Evolutionary conservation across 2,888 invertebrate species (phyloP).

Genomic region (Slavum lentiscoides): DNA sequence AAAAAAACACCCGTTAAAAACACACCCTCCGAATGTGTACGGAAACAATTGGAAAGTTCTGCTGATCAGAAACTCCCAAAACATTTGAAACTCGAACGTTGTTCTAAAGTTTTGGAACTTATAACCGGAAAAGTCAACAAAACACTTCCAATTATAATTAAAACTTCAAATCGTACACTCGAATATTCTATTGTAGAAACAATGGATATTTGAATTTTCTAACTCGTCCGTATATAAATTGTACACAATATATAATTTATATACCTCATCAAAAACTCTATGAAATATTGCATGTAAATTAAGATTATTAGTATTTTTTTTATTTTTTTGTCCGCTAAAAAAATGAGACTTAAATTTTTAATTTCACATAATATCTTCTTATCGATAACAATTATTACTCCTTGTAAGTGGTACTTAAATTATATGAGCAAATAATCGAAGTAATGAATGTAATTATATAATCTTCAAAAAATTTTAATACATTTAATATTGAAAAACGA

Average conservation of each 20-base stretch:
- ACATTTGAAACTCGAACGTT: conserved; percentile 37
- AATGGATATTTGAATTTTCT: conserved; percentile 20
- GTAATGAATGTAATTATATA: no score
- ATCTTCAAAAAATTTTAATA: no score
- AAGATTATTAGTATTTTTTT: not conserved
- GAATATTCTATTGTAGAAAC: conserved; percentile 21
- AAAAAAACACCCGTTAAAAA: conserved; percentile 48
- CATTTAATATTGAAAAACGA: no score
- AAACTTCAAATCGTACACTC: conserved; percentile 38
- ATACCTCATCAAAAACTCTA: not conserved
- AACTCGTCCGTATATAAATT: not conserved
- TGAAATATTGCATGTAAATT: not conserved
- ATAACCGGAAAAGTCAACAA: conserved; percentile 39
- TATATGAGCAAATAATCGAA: no score
- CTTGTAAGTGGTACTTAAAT: no score
- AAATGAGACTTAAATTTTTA: no score
- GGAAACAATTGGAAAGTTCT: conserved; percentile 51
- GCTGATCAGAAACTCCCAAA: conserved; percentile 36
- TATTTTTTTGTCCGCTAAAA: no score
- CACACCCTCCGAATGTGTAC: conserved; percentile 41
- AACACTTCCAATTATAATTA: conserved; percentile 48
- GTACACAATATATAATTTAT: conserved; percentile 11
- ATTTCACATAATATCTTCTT: no score
- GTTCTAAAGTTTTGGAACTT: conserved; percentile 41
- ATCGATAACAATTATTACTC: no score